A percentile compares a stretch with the other conserved stretches of the same genome.
Conservation (phyloP, 2,888 invertebrate species). For the Hyposoter didymator region DNA sequence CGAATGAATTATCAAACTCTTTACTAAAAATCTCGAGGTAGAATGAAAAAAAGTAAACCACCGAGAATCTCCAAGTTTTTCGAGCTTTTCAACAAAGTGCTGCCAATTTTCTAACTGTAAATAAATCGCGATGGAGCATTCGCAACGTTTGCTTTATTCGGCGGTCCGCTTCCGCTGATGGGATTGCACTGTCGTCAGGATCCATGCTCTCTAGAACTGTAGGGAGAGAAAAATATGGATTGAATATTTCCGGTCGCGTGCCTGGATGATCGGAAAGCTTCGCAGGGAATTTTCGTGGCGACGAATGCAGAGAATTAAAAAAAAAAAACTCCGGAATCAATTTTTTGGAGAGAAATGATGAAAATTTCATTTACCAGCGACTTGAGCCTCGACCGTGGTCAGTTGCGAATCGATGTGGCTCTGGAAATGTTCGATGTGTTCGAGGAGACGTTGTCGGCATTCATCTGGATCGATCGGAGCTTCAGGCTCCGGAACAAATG, state of each 20-base stretch:
- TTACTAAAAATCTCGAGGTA: not conserved
- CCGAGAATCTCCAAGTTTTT: not conserved
- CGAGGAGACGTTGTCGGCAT: conserved; percentile 91
- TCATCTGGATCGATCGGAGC: conserved; percentile 92
- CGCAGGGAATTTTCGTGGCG: not conserved
- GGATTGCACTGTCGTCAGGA: conserved; percentile 87
- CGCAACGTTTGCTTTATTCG: conserved; percentile 90
- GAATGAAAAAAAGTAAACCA: not conserved
- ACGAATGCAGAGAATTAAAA: not conserved
- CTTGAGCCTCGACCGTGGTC: conserved; percentile 90
- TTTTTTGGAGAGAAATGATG: not conserved
- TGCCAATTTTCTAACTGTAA: conserved; percentile 89
- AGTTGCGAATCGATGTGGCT: conserved; percentile 89
- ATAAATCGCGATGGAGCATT: conserved; percentile 90
- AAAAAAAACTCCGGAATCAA: not conserved
- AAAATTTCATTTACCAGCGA: conserved; percentile 86
- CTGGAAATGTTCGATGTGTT: conserved; percentile 92
- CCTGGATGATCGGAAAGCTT: not conserved
- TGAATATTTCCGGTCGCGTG: not conserved
- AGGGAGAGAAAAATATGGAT: conserved; percentile 59
- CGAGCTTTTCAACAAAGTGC: conserved; percentile 83
- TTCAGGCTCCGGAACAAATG: conserved; percentile 90
- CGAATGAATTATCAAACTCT: not conserved
- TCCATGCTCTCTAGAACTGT: conserved; percentile 87
- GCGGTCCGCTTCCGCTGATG: conserved; percentile 87